A percentile compares a stretch with the other conserved stretches of the same genome.
Conservation (phyloP, 2,113 vertebrate species). For the Lepisosteus osseus region DNA sequence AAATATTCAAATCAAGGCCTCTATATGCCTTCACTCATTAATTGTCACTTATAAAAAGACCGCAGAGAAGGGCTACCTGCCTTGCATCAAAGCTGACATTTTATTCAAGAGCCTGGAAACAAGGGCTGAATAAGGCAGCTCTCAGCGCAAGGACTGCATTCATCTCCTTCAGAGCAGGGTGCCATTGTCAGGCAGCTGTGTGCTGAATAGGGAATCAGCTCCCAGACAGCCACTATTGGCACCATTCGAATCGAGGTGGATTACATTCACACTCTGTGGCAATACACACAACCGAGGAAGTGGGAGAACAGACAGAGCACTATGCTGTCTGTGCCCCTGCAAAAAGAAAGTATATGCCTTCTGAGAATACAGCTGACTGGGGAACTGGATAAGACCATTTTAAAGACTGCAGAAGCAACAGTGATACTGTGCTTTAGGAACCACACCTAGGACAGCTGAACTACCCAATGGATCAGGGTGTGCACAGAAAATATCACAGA, state of each 20-base stretch:
- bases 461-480: no score
- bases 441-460: no score
- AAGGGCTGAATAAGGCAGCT: constrained; percentile 28
- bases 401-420: no score
- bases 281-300: no score
- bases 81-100: constrained; percentile 40
- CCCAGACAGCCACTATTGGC: constrained; percentile 24
- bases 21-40: constrained; percentile 45
- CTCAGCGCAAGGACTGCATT: constrained; percentile 29
- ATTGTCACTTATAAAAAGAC: constrained; percentile 46
- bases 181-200: constrained; percentile 40
- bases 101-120: constrained; percentile 34
- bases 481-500: no score
- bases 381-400: no score
- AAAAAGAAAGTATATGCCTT: no score
- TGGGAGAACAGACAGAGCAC: no score
- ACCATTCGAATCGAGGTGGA: neutral
- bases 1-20: constrained; percentile 21
- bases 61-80: constrained; percentile 41
- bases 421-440: no score
- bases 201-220: constrained; percentile 37
- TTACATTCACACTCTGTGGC: constrained; percentile 26
- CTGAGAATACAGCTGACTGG: no score
- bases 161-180: constrained; percentile 37
- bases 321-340: no score